Conservation (phyloP, 2,888 invertebrate genomes). For the Penaeus monodon region DNA sequence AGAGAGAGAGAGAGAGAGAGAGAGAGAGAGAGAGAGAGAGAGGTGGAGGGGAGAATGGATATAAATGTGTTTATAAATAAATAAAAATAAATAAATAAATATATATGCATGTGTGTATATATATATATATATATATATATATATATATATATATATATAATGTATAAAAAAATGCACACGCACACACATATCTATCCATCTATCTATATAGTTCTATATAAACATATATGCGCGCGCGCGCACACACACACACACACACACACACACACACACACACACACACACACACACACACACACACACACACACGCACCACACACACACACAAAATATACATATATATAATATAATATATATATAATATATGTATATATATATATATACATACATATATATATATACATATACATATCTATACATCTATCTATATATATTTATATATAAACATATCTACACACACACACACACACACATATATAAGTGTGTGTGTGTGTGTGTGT, state of each 20-base stretch:
- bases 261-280: not conserved
- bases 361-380: not conserved
- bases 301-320: constrained; percentile 18
- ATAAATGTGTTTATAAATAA: not conserved
- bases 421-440: constrained; percentile 9
- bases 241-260: not conserved
- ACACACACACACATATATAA: not conserved
- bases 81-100: not conserved
- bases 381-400: not conserved
- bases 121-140: not conserved
- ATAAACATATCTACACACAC: constrained; percentile 1
- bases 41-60: not conserved
- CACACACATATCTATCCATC: no score
- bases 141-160: not conserved
- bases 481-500: not conserved
- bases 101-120: not conserved
- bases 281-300: not conserved
- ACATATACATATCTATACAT: constrained; percentile 1
- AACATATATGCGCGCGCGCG: not conserved
- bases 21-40: no score
- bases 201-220: not conserved
- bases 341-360: not conserved
- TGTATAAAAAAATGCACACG: no score
- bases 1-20: no score
- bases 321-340: no score